These are phyloP conservation scores for Scaptomyza reducta DNA, from an alignment of 2,888 invertebrate species.

Conservation along the genomic window DNA sequence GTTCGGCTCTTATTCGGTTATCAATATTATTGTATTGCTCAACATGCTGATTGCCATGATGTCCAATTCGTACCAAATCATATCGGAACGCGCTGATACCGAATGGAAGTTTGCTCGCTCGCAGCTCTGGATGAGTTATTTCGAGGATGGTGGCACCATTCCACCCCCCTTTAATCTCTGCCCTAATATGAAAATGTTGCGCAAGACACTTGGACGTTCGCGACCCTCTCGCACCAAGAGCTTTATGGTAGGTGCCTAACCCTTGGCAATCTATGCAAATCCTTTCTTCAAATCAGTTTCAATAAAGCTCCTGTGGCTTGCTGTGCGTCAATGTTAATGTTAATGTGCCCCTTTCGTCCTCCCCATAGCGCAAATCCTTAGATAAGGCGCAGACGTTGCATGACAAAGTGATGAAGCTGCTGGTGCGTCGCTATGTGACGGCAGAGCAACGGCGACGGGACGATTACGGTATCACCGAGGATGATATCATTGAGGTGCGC, in stretches of 20 bases:
- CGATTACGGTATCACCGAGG: slow-evolving; percentile 96
- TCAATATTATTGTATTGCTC: slow-evolving; percentile 97
- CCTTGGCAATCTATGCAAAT: slow-evolving; percentile 55
- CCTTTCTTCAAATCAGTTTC: slow-evolving; percentile 66
- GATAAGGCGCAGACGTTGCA: slow-evolving; percentile 90
- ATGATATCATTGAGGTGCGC: slow-evolving; percentile 98
- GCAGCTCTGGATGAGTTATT: slow-evolving; percentile 98
- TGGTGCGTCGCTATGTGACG: slow-evolving; percentile 95
- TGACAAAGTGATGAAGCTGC: slow-evolving; percentile 93
- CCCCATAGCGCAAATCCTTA: slow-evolving; percentile 88
- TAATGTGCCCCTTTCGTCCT: neutral
- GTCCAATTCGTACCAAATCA: slow-evolving; percentile 99
- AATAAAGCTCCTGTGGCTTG: slow-evolving; percentile 67
- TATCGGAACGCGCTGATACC: slow-evolving; percentile 96
- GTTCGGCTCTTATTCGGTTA: slow-evolving; percentile 98
- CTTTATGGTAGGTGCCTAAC: slow-evolving; percentile 85
- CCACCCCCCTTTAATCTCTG: slow-evolving; percentile 98
- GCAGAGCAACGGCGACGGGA: slow-evolving; percentile 94
- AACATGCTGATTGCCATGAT: slow-evolving; percentile 99
- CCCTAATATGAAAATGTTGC: slow-evolving; percentile 91
- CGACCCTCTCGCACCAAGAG: slow-evolving; percentile 86
- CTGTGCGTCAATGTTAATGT: slow-evolving; percentile 52
- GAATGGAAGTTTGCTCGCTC: slow-evolving; percentile 99
- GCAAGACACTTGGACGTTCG: slow-evolving; percentile 85
- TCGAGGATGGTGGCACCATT: slow-evolving; percentile 95